Evolutionary conservation across 2,888 invertebrate genomes (phyloP).

Genomic region (Pyrgus malvae): DNA sequence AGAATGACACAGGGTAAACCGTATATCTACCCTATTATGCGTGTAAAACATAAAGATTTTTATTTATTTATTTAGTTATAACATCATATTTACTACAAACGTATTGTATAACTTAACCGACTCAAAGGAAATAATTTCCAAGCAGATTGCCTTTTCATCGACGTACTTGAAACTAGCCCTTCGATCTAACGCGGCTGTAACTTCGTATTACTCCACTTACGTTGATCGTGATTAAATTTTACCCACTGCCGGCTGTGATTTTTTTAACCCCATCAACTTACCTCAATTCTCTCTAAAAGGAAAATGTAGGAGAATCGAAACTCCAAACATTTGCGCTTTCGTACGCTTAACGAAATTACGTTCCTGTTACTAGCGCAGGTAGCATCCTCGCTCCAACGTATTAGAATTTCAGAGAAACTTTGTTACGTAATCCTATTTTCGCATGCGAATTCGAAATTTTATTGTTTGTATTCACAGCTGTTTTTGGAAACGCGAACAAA

Average conservation of each 20-base stretch:
- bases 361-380: conserved; percentile 28
- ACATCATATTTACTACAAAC: background rate
- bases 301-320: conserved; percentile 33
- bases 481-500: background rate
- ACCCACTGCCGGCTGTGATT: conserved; percentile 27
- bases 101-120: background rate
- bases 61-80: too few species aligned
- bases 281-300: conserved; percentile 29
- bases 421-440: conserved; percentile 22
- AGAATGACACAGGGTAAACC: too few species aligned
- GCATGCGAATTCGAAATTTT: conserved; percentile 16
- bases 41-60: too few species aligned
- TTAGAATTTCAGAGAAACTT: conserved; percentile 28
- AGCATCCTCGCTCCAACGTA: conserved; percentile 10
- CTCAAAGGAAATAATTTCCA: background rate
- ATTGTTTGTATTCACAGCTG: conserved; percentile 16
- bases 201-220: conserved; percentile 1
- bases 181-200: background rate
- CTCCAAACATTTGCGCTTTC: conserved; percentile 36
- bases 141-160: background rate
- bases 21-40: too few species aligned
- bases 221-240: conserved; percentile 19
- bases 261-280: conserved; percentile 33
- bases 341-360: conserved; percentile 38
- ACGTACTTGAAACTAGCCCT: conserved; percentile 5